phyloP scores from a whole-genome alignment of 2,797 vertebrate genomes.

The Falco cherrug region DNA sequence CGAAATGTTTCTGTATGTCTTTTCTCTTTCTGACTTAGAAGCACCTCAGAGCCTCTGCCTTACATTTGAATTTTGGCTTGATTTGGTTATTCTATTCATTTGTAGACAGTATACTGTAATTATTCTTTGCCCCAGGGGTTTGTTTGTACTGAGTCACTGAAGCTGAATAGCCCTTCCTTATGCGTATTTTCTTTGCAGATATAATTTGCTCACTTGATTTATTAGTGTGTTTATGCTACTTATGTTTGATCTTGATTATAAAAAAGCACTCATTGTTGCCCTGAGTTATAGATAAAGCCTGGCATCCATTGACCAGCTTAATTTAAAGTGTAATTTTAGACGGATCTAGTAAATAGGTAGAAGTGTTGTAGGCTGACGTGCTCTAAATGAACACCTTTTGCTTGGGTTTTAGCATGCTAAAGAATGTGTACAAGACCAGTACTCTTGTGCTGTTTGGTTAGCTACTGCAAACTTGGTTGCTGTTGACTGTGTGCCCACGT shows the following conservation, averaged over 20 bases:
- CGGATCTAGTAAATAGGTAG: neutral
- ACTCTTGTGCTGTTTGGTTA: neutral
- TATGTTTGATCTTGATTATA: conserved; percentile 37
- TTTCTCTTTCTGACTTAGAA: neutral
- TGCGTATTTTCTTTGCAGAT: conserved; percentile 33
- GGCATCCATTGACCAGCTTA: neutral
- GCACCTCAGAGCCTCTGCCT: neutral
- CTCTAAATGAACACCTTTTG: neutral
- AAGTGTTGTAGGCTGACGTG: neutral
- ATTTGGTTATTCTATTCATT: conserved; percentile 17
- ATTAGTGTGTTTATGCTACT: conserved; percentile 33
- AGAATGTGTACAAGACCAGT: neutral
- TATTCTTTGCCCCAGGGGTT: conserved; percentile 19
- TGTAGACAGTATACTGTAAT: neutral
- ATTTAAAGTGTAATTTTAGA: conserved; percentile 22
- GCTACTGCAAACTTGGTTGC: neutral
- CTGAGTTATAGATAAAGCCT: conserved; percentile 3
- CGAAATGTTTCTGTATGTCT: neutral
- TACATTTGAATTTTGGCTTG: conserved; percentile 12
- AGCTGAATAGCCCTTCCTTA: conserved; percentile 50
- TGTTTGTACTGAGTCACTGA: conserved; percentile 37
- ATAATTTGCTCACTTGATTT: conserved; percentile 56
- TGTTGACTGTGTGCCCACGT: neutral
- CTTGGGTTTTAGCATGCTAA: neutral
- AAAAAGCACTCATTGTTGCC: neutral